Evolutionary conservation across 1,140 invertebrate genomes (phyloP), one percentile per base, ranked within the genome.

Genomic region (Hypsibius dujardini): DNA sequence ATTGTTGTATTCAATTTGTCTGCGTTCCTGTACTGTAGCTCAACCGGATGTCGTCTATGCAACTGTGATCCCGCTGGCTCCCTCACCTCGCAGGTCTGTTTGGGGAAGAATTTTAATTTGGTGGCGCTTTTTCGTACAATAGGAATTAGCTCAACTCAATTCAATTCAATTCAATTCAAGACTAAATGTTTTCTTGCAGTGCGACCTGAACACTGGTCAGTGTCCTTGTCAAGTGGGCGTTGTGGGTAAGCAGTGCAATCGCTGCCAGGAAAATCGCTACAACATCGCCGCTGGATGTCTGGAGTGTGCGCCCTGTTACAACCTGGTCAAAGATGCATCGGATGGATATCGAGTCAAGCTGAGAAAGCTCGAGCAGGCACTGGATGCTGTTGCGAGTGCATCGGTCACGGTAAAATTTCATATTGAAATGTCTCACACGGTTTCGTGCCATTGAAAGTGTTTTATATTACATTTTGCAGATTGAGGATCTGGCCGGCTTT

Each of bases 271-370:
- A 0, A 86, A 88, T 78, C 89, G 92, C 77, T 96, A 90, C 77
- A 93, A 92, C 62, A 96, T 95, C 79, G 88, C 90, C 15, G 73
- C 78, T 1, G 87, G 90, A 2, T 91, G 91, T 75, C 3, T 76
- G 70, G 88, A 94, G 76, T 96, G 93, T 80, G 90, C 91, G 0
- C 83, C 87, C 28, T 97, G 93, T 77, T 97, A 97, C 77, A 92
- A 90, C 79, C 81, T 98, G 0, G 90, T 96, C 0, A 88, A 92
- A 78, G 87, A 91, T 73, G 87, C 88, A 1, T 90, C 90, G 0
- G 86, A 88, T 77, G 76, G 81, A n/a, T 92, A 95, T 76, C 83
- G 90, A 70, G 79, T 77, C 67, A 89, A 90, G 76, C 79, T 95
- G 2, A 78, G 81, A 1, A 85, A 90, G 72, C 80, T 95, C 14